These are phyloP conservation scores for Barbus barbus DNA, from an alignment of 2,113 vertebrate genomes.

Conservation along the genomic window DNA sequence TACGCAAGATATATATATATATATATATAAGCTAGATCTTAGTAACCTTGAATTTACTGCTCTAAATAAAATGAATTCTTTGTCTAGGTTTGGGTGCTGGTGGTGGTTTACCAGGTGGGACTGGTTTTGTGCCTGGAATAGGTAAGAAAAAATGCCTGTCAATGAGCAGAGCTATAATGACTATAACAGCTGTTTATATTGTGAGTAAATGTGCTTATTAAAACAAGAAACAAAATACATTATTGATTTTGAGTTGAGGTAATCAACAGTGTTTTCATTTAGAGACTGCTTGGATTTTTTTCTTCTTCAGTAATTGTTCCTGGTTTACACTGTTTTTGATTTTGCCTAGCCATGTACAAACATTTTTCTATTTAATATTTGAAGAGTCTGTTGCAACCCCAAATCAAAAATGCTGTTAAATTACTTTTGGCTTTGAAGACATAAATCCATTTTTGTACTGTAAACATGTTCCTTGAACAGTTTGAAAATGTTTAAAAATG, in stretches of 20 bases:
- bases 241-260: neutral
- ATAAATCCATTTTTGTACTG: neutral
- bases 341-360: neutral
- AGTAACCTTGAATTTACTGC: neutral
- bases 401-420: neutral
- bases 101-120: constrained; percentile 56
- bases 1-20: too few species aligned
- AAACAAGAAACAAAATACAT: neutral
- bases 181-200: neutral
- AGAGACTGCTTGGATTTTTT: neutral
- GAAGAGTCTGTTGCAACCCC: neutral
- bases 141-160: neutral
- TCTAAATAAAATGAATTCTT: neutral
- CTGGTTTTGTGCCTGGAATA: constrained; percentile 28
- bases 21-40: neutral
- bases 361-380: neutral
- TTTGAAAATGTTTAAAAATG: neutral
- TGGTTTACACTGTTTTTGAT: neutral
- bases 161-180: neutral
- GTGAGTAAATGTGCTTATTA: neutral
- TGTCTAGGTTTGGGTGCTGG: constrained; percentile 39
- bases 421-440: neutral
- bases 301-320: neutral
- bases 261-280: neutral
- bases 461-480: constrained; percentile 4